Base-by-base conservation (phyloP, 2,888 invertebrate genomes). In the Parnassius apollo region DNA sequence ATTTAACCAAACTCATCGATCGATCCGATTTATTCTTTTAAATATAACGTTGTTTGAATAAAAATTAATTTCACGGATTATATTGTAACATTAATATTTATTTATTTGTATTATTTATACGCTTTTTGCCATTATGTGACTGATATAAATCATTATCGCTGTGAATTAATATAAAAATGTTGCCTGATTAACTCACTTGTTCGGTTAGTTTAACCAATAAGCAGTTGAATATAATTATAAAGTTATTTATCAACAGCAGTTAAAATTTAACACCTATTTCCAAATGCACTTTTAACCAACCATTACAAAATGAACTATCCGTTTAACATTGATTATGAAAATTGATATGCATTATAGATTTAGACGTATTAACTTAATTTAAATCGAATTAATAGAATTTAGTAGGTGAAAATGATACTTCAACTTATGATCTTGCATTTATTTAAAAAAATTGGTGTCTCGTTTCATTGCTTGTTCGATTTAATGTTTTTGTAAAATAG, bases 161-260 rank as follows among this genome's bases (percentile, higher is more conserved):
- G 61, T 61, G 12, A 52, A 62, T 68, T 59, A 61, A 65, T 64
- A 70, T 69, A 67, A 64, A 67, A 66, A 67, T 65, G 59, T 57
- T 57, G 66, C 65, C 68, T 66, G 68, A 68, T 73, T 69, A 73
- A 73, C 69, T 68, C 61, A 59, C 35, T 58, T 66, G 44, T 65
- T 59, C 61, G 45, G 63, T 68, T 67, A 71, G 74, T 75, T 72
- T 72, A 73, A 73, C 74, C 71, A 72, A 71, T 69, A 60, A 66
- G 65, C 57, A 63, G 59, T 52, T 57, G 59, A 64, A 64, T 65
- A 65, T 66, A 65, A 67, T 67, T 63, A 75, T 75, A 73, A 75
- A 76, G 71, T 68, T 73, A 77, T 76, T 77, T 77, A 76, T 78
- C 71, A 71, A 70, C 69, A 62, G 70, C 71, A 74, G 69, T 57